These are phyloP conservation scores for Leuciscus waleckii DNA, from an alignment of 2,797 vertebrate genomes.

Conservation along the genomic window DNA sequence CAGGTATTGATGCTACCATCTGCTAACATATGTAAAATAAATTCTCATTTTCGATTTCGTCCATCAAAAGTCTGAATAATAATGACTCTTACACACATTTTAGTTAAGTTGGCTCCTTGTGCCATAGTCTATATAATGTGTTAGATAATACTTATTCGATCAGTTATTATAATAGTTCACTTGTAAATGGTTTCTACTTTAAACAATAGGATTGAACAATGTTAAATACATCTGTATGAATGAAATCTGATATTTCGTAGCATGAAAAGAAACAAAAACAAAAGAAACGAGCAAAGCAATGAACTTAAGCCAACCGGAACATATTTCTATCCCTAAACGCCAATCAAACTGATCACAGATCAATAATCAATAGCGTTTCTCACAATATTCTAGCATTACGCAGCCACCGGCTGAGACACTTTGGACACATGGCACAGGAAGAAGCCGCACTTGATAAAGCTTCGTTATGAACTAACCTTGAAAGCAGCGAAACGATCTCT, in stretches of 20 bases:
- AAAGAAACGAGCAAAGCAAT: slow-evolving; percentile 3
- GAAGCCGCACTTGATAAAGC: slow-evolving; percentile 74
- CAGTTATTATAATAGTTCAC: slow-evolving; percentile 10
- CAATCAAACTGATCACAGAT: slow-evolving; percentile 27
- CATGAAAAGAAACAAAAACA: neutral
- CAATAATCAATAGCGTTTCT: slow-evolving; percentile 18
- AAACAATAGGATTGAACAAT: neutral
- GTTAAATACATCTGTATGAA: neutral
- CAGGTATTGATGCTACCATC: neutral
- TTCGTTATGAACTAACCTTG: slow-evolving; percentile 64
- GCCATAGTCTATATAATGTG: neutral
- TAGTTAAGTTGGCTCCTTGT: neutral
- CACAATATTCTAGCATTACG: neutral
- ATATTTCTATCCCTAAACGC: neutral
- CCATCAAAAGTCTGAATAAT: slow-evolving; percentile 17
- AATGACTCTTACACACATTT: slow-evolving; percentile 11
- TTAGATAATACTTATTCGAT: slow-evolving; percentile 34
- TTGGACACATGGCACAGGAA: slow-evolving; percentile 74
- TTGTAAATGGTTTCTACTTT: neutral
- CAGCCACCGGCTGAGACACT: slow-evolving; percentile 27
- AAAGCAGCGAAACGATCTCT: neutral
- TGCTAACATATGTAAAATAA: neutral
- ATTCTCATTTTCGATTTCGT: neutral
- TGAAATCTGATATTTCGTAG: neutral
- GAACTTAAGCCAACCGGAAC: neutral